Evolutionary conservation across 2,113 vertebrate genomes (phyloP).

Genomic region (Dicrurus megarhynchus): DNA sequence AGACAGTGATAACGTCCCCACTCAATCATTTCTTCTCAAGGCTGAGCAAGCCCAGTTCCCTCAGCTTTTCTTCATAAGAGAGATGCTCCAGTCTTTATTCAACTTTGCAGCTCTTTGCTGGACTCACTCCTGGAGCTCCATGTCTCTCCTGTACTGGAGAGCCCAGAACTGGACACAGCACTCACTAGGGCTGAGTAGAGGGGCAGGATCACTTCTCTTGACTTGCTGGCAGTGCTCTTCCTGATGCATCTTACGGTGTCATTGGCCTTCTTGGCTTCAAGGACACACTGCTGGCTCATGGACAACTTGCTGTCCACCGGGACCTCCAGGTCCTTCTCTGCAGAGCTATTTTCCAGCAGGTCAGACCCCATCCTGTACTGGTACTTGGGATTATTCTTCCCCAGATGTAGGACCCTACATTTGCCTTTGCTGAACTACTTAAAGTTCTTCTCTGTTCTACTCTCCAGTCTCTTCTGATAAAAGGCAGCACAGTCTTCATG

Average conservation of each 20-base stretch:
- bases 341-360: not conserved
- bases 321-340: not conserved
- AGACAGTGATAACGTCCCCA: not conserved
- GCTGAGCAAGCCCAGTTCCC: not conserved
- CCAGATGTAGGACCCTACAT: not conserved
- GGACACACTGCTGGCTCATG: not conserved
- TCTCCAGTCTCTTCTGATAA: not conserved
- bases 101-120: not conserved
- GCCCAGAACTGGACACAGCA: not conserved
- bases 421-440: not conserved
- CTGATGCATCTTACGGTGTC: not conserved
- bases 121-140: not conserved
- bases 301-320: not conserved
- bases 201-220: not conserved
- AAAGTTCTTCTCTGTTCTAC: not conserved
- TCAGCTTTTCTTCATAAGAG: not conserved
- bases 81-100: not conserved
- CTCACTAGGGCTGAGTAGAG: not conserved
- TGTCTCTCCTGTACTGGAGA: not conserved
- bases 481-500: not conserved
- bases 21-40: not conserved
- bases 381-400: not conserved
- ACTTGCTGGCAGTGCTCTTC: not conserved
- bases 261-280: not conserved
- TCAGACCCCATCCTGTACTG: not conserved